Evolutionary conservation across 2,113 vertebrate genomes (phyloP).

Genomic region (Poecilia latipinna): DNA sequence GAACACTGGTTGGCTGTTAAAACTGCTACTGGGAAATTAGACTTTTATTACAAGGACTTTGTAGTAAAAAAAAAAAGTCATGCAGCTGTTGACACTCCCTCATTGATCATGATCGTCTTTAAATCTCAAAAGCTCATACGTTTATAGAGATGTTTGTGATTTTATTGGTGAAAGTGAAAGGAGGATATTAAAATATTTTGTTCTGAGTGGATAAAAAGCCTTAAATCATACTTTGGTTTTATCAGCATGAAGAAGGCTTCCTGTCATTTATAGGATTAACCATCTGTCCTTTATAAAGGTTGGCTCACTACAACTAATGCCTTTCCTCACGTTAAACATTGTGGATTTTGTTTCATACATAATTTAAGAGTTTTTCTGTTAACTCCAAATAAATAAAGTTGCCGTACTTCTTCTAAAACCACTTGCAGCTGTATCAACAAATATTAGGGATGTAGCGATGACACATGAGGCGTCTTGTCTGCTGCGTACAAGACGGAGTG

Average conservation of each 20-base stretch:
- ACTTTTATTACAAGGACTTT: constrained; percentile 1
- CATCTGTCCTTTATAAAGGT: background rate
- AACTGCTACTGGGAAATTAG: background rate
- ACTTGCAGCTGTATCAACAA: too few relatives aligned
- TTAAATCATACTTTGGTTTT: background rate
- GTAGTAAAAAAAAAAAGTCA: background rate
- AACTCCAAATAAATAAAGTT: background rate
- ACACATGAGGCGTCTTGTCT: too few relatives aligned
- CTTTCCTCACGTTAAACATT: too few relatives aligned
- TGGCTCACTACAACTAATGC: background rate
- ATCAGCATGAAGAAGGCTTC: background rate
- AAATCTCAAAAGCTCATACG: background rate
- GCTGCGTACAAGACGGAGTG: too few relatives aligned
- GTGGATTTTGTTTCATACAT: too few relatives aligned
- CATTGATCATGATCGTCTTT: background rate
- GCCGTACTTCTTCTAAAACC: too few relatives aligned
- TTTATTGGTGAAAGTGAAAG: background rate
- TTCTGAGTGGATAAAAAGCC: background rate
- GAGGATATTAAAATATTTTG: background rate
- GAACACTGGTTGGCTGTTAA: background rate
- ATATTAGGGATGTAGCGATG: too few relatives aligned
- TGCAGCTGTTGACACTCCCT: background rate
- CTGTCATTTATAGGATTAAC: background rate
- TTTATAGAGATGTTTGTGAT: background rate
- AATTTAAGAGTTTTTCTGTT: background rate